Conservation (phyloP, 2,113 vertebrate species). For the Heterocephalus glaber region DNA sequence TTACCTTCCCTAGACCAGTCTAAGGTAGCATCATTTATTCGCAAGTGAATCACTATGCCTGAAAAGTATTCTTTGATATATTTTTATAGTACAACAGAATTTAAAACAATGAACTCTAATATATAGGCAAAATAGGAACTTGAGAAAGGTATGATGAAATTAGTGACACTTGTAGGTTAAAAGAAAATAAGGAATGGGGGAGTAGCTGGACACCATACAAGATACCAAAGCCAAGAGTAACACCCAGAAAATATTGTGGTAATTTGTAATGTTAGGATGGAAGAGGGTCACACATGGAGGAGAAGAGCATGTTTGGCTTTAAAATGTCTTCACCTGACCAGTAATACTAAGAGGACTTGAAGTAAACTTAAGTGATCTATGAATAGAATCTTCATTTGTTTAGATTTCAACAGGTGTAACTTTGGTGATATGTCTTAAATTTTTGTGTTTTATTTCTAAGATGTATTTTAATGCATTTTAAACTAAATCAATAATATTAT, state of each 20-base stretch:
- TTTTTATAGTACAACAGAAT: background rate
- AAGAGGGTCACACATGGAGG: rapidly evolving
- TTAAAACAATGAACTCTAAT: background rate
- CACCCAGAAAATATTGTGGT: rapidly evolving
- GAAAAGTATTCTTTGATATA: background rate
- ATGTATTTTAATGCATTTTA: background rate
- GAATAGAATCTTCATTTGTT: background rate
- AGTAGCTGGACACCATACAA: too few species aligned
- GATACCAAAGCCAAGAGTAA: rapidly evolving
- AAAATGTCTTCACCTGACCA: rapidly evolving
- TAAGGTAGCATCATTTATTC: rapidly evolving
- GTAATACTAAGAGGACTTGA: background rate
- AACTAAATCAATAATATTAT: rapidly evolving
- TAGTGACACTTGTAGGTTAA: background rate
- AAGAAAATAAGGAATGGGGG: background rate
- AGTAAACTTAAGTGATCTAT: too few species aligned
- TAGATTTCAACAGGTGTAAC: background rate
- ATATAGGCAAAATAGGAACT: background rate
- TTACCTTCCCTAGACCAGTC: background rate
- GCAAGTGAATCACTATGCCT: background rate
- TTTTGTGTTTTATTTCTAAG: background rate
- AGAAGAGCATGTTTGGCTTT: rapidly evolving
- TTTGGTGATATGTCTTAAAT: rapidly evolving
- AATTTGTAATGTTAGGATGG: rapidly evolving
- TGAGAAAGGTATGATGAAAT: background rate